These are phyloP conservation scores for Trematomus bernacchii DNA, from an alignment of 2,797 vertebrate genomes.

Conservation along the genomic window DNA sequence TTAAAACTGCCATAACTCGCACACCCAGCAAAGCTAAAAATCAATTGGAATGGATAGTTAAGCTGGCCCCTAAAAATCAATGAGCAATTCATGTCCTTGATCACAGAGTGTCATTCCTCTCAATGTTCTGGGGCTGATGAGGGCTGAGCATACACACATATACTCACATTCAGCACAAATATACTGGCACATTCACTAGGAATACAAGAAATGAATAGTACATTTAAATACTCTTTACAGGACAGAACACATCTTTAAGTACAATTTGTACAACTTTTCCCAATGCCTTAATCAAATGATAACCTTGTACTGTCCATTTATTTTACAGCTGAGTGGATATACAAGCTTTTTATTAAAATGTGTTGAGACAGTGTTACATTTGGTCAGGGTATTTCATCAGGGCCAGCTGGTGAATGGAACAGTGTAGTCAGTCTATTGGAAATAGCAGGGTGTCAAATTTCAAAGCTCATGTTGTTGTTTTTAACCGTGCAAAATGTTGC, in stretches of 20 bases:
- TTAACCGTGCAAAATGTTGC: conserved; percentile 80
- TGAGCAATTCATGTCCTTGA: conserved; percentile 91
- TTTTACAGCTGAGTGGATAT: not conserved
- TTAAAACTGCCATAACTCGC: conserved; percentile 88
- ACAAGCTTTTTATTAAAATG: conserved; percentile 5
- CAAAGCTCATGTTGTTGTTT: conserved; percentile 78
- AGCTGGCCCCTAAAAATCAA: conserved; percentile 90
- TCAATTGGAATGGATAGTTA: conserved; percentile 91
- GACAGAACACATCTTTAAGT: conserved; percentile 25
- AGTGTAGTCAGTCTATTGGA: conserved; percentile 79
- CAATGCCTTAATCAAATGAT: not conserved
- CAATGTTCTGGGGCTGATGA: conserved; percentile 83
- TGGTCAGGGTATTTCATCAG: conserved; percentile 67
- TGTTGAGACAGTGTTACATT: conserved; percentile 33
- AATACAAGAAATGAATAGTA: conserved; percentile 20
- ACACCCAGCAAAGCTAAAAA: conserved; percentile 88
- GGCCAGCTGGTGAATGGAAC: conserved; percentile 79
- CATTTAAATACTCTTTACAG: conserved; percentile 32
- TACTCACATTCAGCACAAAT: conserved; percentile 59
- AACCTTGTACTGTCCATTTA: not conserved
- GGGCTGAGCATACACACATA: conserved; percentile 68
- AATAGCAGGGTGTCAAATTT: conserved; percentile 84
- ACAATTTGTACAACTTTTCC: not conserved
- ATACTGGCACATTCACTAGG: conserved; percentile 46
- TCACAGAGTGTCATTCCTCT: conserved; percentile 88